These are phyloP conservation scores for Ptilonorhynchus violaceus DNA, from an alignment of 2,113 vertebrate genomes.

Conservation along the genomic window DNA sequence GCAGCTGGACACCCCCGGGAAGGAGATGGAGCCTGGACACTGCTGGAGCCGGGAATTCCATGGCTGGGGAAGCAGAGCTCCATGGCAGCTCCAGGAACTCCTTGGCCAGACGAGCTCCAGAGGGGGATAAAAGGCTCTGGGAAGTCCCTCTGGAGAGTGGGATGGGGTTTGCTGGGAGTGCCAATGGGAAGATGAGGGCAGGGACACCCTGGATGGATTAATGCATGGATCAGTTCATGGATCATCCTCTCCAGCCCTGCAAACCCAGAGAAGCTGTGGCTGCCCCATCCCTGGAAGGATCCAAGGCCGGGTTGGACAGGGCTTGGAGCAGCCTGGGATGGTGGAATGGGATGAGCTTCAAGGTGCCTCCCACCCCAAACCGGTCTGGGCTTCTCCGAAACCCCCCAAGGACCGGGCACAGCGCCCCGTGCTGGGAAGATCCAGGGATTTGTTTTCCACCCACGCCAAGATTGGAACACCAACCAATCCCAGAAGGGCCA, in stretches of 20 bases:
- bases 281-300: background rate
- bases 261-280: too few relatives aligned
- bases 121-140: background rate
- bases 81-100: background rate
- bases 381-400: background rate
- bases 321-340: background rate
- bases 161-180: background rate
- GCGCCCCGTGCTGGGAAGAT: background rate
- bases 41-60: background rate
- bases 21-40: background rate
- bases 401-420: background rate
- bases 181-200: rapidly evolving
- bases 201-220: background rate
- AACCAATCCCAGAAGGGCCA: background rate
- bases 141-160: background rate
- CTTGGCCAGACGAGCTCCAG: background rate
- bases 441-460: background rate
- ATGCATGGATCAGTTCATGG: background rate
- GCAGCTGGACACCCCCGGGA: background rate
- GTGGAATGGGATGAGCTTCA: background rate
- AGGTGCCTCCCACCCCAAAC: background rate
- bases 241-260: background rate
- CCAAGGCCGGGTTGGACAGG: background rate
- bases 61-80: background rate
- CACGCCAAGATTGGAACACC: background rate